Evolutionary conservation across 1,140 invertebrate genomes (phyloP).

Genomic region (Eciton burchellii): DNA sequence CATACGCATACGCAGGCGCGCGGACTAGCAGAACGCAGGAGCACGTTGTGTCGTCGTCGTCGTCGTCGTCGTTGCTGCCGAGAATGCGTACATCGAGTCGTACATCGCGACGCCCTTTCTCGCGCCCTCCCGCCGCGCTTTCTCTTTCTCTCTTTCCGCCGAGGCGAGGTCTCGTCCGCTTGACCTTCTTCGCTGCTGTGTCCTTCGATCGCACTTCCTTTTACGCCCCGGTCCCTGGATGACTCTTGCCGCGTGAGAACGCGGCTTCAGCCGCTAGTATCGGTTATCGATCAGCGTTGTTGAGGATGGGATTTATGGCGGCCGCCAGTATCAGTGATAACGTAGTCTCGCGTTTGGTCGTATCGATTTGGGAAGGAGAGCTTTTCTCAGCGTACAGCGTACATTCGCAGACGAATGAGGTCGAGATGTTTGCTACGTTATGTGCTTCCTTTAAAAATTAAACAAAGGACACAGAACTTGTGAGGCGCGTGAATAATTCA

Average conservation of each 20-base stretch:
- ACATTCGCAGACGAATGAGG: too few relatives aligned
- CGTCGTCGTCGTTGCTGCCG: constrained; percentile 19
- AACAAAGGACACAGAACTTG: too few relatives aligned
- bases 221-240: constrained; percentile 33
- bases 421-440: too few relatives aligned
- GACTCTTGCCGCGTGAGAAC: constrained; percentile 32
- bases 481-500: too few relatives aligned
- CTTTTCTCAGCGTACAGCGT: too few relatives aligned
- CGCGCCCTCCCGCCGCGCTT: constrained; percentile 21
- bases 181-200: constrained; percentile 32
- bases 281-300: constrained; percentile 9
- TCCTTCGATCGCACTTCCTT: constrained; percentile 49
- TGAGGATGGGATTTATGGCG: constrained; percentile 11
- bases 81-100: constrained; percentile 31
- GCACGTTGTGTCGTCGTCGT: constrained; percentile 26
- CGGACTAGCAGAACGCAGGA: constrained; percentile 34
- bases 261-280: constrained; percentile 20
- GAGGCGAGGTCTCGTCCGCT: neutral
- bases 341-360: neutral
- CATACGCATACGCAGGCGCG: neutral
- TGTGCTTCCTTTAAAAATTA: too few relatives aligned
- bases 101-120: constrained; percentile 33
- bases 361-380: neutral
- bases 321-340: constrained; percentile 12
- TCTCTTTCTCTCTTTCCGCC: constrained; percentile 15